Conservation (phyloP, 2,113 vertebrate species). For the Corydoras maculifer region DNA sequence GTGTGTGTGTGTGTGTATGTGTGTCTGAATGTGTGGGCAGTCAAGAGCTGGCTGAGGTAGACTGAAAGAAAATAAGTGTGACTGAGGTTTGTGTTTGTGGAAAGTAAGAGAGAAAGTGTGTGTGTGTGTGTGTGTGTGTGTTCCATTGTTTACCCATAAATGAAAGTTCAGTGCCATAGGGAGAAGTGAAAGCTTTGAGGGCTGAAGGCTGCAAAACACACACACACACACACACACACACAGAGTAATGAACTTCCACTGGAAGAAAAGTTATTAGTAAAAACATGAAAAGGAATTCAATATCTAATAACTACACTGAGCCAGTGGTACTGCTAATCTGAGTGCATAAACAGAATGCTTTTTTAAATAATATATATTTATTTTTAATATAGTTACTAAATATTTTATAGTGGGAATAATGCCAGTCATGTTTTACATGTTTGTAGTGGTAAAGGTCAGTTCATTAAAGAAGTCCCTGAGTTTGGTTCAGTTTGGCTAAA, state of each 20-base stretch:
- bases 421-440: no score
- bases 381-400: no score
- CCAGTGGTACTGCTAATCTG: no score
- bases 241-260: slow-evolving; percentile 16
- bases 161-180: slow-evolving; percentile 46
- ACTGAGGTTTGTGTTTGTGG: slow-evolving; percentile 16
- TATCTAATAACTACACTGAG: no score
- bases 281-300: background rate
- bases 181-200: slow-evolving; percentile 7
- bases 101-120: slow-evolving; percentile 18
- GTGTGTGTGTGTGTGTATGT: slow-evolving; percentile 42
- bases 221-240: slow-evolving; percentile 26
- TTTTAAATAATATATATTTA: no score
- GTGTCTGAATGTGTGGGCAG: slow-evolving; percentile 14
- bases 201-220: slow-evolving; percentile 11
- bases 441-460: no score
- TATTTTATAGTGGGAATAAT: no score
- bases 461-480: no score
- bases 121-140: slow-evolving; percentile 37
- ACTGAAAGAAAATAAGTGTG: slow-evolving; percentile 26
- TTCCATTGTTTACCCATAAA: slow-evolving; percentile 60
- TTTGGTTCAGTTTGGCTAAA: no score
- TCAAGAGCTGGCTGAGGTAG: slow-evolving; percentile 11
- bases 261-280: background rate
- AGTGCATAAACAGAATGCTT: no score